phyloP scores from a whole-genome alignment of 1,140 invertebrate genomes.

The Bombus polaris region DNA sequence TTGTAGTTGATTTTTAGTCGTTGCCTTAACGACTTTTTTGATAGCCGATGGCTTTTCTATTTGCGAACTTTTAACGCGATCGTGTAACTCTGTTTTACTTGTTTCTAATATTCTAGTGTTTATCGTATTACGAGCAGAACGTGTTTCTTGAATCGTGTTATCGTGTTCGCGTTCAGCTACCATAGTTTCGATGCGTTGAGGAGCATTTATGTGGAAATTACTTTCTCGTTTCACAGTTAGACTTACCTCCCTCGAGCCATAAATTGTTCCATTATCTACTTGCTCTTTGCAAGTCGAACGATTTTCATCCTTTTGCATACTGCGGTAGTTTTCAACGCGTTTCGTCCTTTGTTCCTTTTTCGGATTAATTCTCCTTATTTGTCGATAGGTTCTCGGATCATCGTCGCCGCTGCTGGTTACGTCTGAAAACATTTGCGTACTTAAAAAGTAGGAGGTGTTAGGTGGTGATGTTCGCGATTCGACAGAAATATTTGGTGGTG shows the following conservation, averaged over 20 bases:
- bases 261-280: not conserved
- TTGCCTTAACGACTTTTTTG: not conserved
- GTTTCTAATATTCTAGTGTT: not conserved
- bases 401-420: not conserved
- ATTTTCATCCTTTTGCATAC: not conserved
- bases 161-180: constrained; percentile 32
- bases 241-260: not conserved
- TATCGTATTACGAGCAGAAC: no score
- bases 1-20: not conserved
- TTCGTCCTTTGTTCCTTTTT: not conserved
- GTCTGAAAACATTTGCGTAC: not conserved
- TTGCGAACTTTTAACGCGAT: not conserved
- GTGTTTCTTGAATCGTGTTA: not conserved
- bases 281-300: no score
- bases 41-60: not conserved
- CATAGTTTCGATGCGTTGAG: not conserved
- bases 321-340: not conserved
- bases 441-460: constrained; percentile 18
- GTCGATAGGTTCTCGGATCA: no score
- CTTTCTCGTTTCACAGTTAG: not conserved
- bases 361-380: not conserved
- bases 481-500: not conserved
- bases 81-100: not conserved
- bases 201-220: not conserved
- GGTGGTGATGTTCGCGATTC: not conserved